Base-by-base conservation (phyloP, 2,888 invertebrate genomes). In the Melangyna quadrimaculata region DNA sequence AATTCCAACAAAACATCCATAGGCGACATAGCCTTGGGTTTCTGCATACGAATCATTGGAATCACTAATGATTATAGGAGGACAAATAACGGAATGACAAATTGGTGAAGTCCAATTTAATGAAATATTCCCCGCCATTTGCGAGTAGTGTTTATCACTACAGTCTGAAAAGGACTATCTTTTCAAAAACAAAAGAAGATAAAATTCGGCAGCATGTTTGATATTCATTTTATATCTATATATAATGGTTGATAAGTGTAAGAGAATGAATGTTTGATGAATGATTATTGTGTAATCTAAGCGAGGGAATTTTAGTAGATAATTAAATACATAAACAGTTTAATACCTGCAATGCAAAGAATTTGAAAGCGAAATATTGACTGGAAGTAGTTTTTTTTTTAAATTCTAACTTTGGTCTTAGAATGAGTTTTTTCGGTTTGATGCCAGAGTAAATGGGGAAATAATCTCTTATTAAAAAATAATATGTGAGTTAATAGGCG, bases 1-100 rank as follows among this genome's bases (percentile, higher is more conserved):
- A 35, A 67, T 10, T 51, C 22, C 67, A 35, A 67, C 6, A 24
- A 67, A 67, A 17, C 35, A 67, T 35, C 19, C 67, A 51, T 67
- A 67, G 0, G 6, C 67, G n/a, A n/a, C 32, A 67, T 24, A 67
- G 22, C 51, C 9, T 32, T 24, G 22, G 9, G 17, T 17, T 1
- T n/a, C 14, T 22, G 35, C 9, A 65, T 65, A 48, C 12, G 48
- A 45, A 45, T 45, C 45, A 32, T 32, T 35, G 51, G 35, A 67
- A 37, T 51, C 29, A 51, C 24, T 9, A n/a, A 35, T 17, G 0
- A 51, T 7, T n/a, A 22, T 1, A 1, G 67, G 8, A 35, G 35
- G n/a, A 35, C 3, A 3, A 24, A 24, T 17, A 35, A 37, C 12
- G 6, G 6, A 1, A 2, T 22, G 14, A n/a, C 9, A n/a, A 17